Conservation (phyloP, 2,888 invertebrate genomes). For the Orthosia cruda region DNA sequence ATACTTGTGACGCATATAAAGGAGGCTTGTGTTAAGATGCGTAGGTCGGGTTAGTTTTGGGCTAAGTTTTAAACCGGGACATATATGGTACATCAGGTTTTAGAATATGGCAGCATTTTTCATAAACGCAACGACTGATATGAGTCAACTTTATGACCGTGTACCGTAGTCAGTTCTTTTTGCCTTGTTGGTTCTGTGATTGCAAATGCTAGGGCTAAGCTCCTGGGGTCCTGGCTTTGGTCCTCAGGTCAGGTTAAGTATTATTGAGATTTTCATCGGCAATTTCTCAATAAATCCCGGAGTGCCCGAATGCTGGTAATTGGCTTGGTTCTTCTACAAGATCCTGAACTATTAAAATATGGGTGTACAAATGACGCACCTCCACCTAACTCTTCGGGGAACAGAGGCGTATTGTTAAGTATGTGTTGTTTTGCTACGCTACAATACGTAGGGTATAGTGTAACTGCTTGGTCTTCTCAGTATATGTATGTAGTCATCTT, state of each 20-base stretch:
- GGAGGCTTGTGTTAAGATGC: neutral
- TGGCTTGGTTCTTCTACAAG: neutral
- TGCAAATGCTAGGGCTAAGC: too few species aligned
- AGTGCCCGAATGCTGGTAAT: neutral
- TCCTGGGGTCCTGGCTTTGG: too few species aligned
- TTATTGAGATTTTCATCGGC: too few species aligned
- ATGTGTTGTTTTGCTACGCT: neutral
- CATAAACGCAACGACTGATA: too few species aligned
- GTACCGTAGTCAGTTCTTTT: neutral
- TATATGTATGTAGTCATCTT: neutral
- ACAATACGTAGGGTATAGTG: too few species aligned
- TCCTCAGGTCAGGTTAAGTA: too few species aligned
- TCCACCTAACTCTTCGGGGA: neutral
- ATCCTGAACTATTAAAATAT: neutral
- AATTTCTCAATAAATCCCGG: too few species aligned
- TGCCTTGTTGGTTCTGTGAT: too few species aligned
- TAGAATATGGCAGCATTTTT: too few species aligned
- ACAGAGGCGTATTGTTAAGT: neutral
- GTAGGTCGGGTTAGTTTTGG: neutral
- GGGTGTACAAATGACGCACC: neutral
- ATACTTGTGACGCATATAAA: conserved; percentile 39
- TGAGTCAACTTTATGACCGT: too few species aligned
- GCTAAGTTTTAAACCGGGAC: neutral
- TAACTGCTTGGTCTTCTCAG: neutral
- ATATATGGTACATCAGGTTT: neutral